Percentiles rank a stretch among this genome's conserved stretches.
These are phyloP conservation scores for Thumatha senex DNA, from an alignment of 2,888 invertebrate species.

Conservation along the genomic window DNA sequence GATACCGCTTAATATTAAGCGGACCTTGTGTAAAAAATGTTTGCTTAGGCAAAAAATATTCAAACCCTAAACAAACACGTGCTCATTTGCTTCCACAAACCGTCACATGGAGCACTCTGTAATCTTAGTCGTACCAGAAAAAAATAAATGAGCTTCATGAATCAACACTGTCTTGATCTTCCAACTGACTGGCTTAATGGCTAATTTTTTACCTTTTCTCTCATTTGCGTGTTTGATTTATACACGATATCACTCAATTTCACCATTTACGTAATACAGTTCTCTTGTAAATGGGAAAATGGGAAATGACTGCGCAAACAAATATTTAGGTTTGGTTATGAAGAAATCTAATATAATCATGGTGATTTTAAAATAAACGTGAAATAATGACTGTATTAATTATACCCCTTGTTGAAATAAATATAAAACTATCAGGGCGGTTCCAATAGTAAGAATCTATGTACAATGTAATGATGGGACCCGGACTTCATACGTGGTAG, in stretches of 20 bases:
- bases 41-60: neutral
- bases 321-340: neutral
- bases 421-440: too few relatives aligned
- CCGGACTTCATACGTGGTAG: too few relatives aligned
- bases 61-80: neutral
- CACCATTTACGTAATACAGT: slow-evolving; percentile 43
- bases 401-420: too few relatives aligned
- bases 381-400: too few relatives aligned
- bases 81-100: neutral
- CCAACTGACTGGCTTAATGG: slow-evolving; percentile 68
- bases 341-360: neutral
- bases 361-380: neutral
- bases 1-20: too few relatives aligned
- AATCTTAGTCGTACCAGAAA: slow-evolving; percentile 2
- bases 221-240: slow-evolving; percentile 72
- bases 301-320: slow-evolving; percentile 20
- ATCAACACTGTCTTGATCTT: slow-evolving; percentile 69
- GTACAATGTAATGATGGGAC: too few relatives aligned
- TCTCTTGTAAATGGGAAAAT: slow-evolving; percentile 28
- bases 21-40: neutral
- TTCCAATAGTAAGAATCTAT: too few relatives aligned
- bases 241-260: slow-evolving; percentile 63
- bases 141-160: slow-evolving; percentile 59
- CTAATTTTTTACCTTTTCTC: slow-evolving; percentile 60
- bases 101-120: neutral